Percentiles rank a stretch among this genome's conserved stretches.
These are phyloP conservation scores for Didymodactylos carnosus DNA, from an alignment of 2,888 invertebrate species.

Conservation along the genomic window DNA sequence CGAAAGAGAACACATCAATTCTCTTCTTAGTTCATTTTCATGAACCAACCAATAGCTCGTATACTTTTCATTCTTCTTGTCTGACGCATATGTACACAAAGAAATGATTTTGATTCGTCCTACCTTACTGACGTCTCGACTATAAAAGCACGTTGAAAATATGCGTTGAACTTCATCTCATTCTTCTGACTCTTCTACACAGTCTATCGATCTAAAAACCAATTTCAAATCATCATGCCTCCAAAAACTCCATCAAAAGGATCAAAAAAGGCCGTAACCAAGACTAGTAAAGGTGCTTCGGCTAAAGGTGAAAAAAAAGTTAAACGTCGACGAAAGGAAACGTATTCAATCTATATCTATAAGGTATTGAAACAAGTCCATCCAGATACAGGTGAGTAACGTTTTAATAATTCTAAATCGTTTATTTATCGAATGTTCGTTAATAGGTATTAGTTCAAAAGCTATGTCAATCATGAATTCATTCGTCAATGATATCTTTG, in stretches of 20 bases:
- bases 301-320: conserved; percentile 4
- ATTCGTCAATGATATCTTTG: conserved; percentile 28
- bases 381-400: conserved; percentile 18
- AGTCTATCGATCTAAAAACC: too few species aligned
- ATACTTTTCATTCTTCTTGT: too few species aligned
- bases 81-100: too few species aligned
- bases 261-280: conserved; percentile 10
- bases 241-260: conserved; percentile 10
- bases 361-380: conserved; percentile 14
- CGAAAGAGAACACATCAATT: too few species aligned
- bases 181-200: too few species aligned
- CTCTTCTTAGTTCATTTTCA: too few species aligned
- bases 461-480: conserved; percentile 18
- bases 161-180: too few species aligned
- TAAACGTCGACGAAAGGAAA: conserved; percentile 6
- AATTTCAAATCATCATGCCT: conserved; percentile 6
- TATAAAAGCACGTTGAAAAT: too few species aligned
- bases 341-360: conserved; percentile 14
- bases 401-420: not conserved
- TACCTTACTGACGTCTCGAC: too few species aligned
- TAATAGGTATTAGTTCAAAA: conserved; percentile 24
- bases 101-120: too few species aligned
- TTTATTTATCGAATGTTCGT: conserved; percentile 19
- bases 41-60: too few species aligned
- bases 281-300: not conserved